These are phyloP conservation scores for Hydraecia micacea DNA, from an alignment of 2,888 invertebrate species.

Conservation along the genomic window DNA sequence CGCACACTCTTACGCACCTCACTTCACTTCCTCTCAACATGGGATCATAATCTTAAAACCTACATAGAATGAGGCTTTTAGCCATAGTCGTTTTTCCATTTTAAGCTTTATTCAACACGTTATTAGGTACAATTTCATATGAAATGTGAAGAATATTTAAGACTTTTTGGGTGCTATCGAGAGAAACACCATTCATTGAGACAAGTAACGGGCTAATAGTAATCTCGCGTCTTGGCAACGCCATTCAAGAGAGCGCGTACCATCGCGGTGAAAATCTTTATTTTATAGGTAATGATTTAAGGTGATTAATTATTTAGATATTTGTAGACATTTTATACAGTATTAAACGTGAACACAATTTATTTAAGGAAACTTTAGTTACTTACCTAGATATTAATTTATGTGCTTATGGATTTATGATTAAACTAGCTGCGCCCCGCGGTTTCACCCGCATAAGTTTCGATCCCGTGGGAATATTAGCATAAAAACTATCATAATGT, in stretches of 20 bases:
- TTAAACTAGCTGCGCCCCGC: too few relatives aligned
- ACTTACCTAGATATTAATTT: neutral
- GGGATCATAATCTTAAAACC: slow-evolving; percentile 76
- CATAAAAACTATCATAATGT: too few relatives aligned
- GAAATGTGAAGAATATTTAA: slow-evolving; percentile 71
- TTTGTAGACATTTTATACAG: neutral
- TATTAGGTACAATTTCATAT: slow-evolving; percentile 72
- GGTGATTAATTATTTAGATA: slow-evolving; percentile 17
- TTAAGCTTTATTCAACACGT: slow-evolving; percentile 69
- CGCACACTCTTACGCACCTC: slow-evolving; percentile 81
- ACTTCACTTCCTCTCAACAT: slow-evolving; percentile 78
- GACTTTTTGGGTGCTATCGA: slow-evolving; percentile 79
- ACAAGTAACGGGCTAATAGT: slow-evolving; percentile 89
- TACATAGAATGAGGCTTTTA: slow-evolving; percentile 71
- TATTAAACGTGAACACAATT: neutral
- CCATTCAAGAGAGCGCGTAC: slow-evolving; percentile 86
- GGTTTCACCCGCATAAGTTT: too few relatives aligned
- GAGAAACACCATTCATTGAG: slow-evolving; percentile 88
- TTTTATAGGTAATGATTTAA: slow-evolving; percentile 40
- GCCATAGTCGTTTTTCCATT: slow-evolving; percentile 48
- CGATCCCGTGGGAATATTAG: too few relatives aligned
- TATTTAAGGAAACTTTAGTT: neutral
- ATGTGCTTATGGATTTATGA: slow-evolving; percentile 7
- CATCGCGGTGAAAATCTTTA: slow-evolving; percentile 70
- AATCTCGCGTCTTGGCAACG: slow-evolving; percentile 84